phyloP scores from a whole-genome alignment of 2,113 vertebrate species.

The Pelvicachromis taeniatus region DNA sequence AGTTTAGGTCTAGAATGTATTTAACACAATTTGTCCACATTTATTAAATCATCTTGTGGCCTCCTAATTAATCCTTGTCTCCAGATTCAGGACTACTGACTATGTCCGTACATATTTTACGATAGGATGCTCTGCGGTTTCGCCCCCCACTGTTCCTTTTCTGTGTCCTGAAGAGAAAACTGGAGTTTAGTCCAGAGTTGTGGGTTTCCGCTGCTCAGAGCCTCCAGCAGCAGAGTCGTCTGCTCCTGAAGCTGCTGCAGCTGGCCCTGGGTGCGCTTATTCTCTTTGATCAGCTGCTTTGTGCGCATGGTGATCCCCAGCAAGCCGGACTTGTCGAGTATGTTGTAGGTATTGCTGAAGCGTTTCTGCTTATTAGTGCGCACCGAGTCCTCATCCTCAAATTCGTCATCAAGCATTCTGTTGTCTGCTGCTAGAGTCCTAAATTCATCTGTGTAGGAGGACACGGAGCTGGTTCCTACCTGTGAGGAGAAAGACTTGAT shows the following conservation, averaged over 20 bases:
- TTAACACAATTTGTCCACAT: neutral
- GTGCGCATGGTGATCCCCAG: conserved; percentile 89
- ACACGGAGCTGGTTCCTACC: neutral
- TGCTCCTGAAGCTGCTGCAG: conserved; percentile 85
- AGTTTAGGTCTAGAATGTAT: neutral
- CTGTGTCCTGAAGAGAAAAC: conserved; percentile 69
- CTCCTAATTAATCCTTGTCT: neutral
- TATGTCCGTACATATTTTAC: neutral
- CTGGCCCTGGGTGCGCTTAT: conserved; percentile 83
- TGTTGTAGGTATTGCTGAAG: conserved; percentile 87
- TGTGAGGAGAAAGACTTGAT: neutral
- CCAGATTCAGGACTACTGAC: neutral
- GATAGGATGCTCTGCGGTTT: neutral
- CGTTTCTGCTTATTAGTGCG: conserved; percentile 76
- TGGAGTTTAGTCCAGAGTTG: conserved; percentile 85
- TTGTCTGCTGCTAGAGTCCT: neutral
- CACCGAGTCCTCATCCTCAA: conserved; percentile 43
- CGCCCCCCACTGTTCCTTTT: conserved; percentile 33
- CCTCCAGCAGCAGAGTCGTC: conserved; percentile 82
- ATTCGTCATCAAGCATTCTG: neutral
- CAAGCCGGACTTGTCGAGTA: conserved; percentile 82
- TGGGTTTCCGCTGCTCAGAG: conserved; percentile 79
- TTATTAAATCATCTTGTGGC: neutral
- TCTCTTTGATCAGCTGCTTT: conserved; percentile 90
- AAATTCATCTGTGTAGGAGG: conserved; percentile 15